These are phyloP conservation scores for Meiosimyza platycephala DNA, from an alignment of 2,888 invertebrate species.

Conservation along the genomic window DNA sequence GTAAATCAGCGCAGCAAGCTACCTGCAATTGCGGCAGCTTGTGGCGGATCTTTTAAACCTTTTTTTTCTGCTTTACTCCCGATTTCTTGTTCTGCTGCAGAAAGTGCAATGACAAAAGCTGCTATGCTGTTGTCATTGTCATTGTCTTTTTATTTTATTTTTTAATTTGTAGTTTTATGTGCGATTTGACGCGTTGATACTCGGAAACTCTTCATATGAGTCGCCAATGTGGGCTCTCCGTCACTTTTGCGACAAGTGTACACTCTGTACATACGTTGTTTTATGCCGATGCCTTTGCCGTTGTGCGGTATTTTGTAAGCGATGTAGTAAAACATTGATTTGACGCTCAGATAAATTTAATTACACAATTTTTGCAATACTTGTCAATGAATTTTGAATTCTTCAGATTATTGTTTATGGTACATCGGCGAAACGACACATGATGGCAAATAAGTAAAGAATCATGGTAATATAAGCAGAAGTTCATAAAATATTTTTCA, in stretches of 20 bases:
- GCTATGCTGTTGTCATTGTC: slow-evolving; percentile 1
- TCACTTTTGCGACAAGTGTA: slow-evolving; percentile 38
- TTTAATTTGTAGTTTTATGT: not conserved
- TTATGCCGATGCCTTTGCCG: slow-evolving; percentile 39
- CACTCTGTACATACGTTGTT: slow-evolving; percentile 36
- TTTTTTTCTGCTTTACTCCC: slow-evolving; percentile 9
- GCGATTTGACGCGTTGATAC: slow-evolving; percentile 27
- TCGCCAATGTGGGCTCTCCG: not conserved
- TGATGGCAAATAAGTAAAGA: too few relatives aligned
- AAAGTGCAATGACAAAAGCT: slow-evolving; percentile 13
- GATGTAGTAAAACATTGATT: slow-evolving; percentile 40
- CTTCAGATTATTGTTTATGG: not conserved
- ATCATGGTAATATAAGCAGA: too few relatives aligned
- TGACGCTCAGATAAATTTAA: slow-evolving; percentile 48
- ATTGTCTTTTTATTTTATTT: slow-evolving; percentile 1
- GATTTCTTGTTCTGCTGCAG: not conserved
- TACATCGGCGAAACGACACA: too few relatives aligned
- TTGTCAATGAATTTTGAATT: slow-evolving; percentile 4
- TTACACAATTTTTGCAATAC: slow-evolving; percentile 43
- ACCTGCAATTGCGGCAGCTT: not conserved
- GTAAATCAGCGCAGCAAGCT: slow-evolving; percentile 28
- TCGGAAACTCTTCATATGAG: not conserved
- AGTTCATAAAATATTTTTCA: too few relatives aligned
- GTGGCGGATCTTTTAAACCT: not conserved
- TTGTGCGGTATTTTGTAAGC: slow-evolving; percentile 35